Evolutionary conservation across 2,113 vertebrate species (phyloP), one percentile per base, ranked within the genome.

Genomic region (Oryzias woworae): DNA sequence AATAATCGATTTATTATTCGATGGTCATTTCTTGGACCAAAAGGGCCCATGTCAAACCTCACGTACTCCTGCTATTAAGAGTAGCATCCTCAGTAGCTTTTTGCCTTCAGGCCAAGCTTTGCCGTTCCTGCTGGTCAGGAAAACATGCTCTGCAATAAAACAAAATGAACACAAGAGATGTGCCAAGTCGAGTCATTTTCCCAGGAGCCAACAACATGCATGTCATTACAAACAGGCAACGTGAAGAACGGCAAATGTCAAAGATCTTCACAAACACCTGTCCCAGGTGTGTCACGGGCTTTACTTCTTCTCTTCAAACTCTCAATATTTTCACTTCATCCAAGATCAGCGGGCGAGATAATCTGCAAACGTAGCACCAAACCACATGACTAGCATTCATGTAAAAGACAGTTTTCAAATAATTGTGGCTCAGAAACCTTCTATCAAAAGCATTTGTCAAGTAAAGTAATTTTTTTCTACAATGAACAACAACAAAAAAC

Each of bases 121-220:
- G 92, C 92, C 0, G 91, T 95, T 73, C 95, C 93, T 67, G 84
- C 1, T 5, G 93, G 83, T 26, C 93, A 95, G 82, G 94, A 93
- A 15, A 79, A 13, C 3, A 96, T 88, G 0, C 93, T 92, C 94
- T 95, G 71, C 23, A 77, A 75, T 72, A 53, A n/a, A 67, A 69
- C 53, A 66, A 69, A 55, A 87, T 42, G 56, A 45, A 48, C n/a
- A 59, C 23, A 54, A 18, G 61, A 53, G 53, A 52, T 14, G 13
- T 7, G 50, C 68, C 60, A 77, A 56, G 50, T 13, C 53, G 56
- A 53, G 43, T 62, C 26, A 51, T 22, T 53, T 43, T 62, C 13
- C 51, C 26, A 18, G 48, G 31, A 53, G 20, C 1, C 3, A 31
- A 71, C 71, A 53, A 68, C 82, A 78, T 26, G 26, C 26, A 26